phyloP scores from a whole-genome alignment of 2,888 invertebrate species.

The Yponomeuta cagnagella region DNA sequence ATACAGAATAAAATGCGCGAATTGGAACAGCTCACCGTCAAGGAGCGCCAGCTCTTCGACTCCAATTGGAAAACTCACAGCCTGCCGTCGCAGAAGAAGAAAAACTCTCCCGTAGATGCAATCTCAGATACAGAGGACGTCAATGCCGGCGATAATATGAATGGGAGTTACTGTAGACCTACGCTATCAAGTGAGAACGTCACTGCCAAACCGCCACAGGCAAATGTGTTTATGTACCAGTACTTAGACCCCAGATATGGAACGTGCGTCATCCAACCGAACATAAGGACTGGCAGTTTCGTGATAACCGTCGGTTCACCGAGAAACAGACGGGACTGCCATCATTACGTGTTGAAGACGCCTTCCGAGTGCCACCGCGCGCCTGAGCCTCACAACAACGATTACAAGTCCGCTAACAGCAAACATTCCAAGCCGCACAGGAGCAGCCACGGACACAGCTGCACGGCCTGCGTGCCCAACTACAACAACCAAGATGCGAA shows the following conservation, averaged over 20 bases:
- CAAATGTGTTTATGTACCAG: conserved; percentile 76
- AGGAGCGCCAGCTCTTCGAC: conserved; percentile 88
- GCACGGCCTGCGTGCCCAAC: conserved; percentile 82
- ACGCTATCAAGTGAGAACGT: conserved; percentile 90
- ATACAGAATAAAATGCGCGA: conserved; percentile 90
- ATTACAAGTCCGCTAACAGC: conserved; percentile 42
- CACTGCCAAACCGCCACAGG: conserved; percentile 65
- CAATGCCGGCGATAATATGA: conserved; percentile 62
- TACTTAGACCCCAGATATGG: conserved; percentile 84
- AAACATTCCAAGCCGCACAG: conserved; percentile 55
- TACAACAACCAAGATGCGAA: conserved; percentile 81
- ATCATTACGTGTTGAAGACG: conserved; percentile 79
- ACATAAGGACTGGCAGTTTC: conserved; percentile 80
- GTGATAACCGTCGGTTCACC: conserved; percentile 83
- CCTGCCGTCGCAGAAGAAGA: conserved; percentile 88
- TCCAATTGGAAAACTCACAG: conserved; percentile 94
- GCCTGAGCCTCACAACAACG: conserved; percentile 34
- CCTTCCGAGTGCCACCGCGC: conserved; percentile 53
- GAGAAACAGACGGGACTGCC: conserved; percentile 79
- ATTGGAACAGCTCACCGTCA: conserved; percentile 85
- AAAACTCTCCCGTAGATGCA: conserved; percentile 72
- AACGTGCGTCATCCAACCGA: conserved; percentile 81
- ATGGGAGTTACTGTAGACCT: conserved; percentile 81
- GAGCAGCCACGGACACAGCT: conserved; percentile 74
- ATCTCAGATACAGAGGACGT: conserved; percentile 56